These are phyloP conservation scores for Tiliacea aurago DNA, from an alignment of 2,888 invertebrate genomes.

Conservation along the genomic window DNA sequence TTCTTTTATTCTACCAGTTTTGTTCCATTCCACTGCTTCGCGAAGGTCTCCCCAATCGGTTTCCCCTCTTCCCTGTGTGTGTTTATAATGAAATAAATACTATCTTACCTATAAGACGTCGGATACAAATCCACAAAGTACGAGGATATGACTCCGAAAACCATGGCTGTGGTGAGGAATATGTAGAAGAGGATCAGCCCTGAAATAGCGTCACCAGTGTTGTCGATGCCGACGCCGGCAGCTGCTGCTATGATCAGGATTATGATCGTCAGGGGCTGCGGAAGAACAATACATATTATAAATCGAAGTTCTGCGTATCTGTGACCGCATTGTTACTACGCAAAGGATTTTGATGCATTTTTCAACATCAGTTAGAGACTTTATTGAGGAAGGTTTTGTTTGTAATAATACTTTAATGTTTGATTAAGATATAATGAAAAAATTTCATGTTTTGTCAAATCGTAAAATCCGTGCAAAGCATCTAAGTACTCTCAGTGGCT, in stretches of 20 bases:
- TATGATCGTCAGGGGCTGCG: constrained; percentile 77
- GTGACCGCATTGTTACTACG: not conserved
- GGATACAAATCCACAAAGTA: constrained; percentile 86
- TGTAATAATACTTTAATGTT: too few species aligned
- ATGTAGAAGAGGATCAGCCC: constrained; percentile 83
- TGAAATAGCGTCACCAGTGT: constrained; percentile 81
- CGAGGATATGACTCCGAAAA: constrained; percentile 84
- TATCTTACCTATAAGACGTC: constrained; percentile 83
- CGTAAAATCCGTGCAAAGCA: not conserved
- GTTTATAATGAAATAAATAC: not conserved
- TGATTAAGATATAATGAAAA: not conserved
- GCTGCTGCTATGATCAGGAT: constrained; percentile 79
- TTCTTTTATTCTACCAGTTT: not conserved
- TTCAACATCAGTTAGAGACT: not conserved
- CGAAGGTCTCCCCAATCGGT: not conserved
- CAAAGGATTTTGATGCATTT: not conserved
- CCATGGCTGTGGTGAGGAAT: constrained; percentile 84
- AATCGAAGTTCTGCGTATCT: not conserved
- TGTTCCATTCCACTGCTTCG: not conserved
- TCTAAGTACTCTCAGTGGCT: too few species aligned
- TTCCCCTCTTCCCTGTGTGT: not conserved
- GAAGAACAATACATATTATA: constrained; percentile 1
- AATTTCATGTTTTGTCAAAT: too few species aligned
- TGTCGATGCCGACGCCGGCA: constrained; percentile 78
- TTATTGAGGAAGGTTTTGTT: not conserved